These are phyloP conservation scores for human DNA, from an alignment of 2,113 vertebrate species.

Conservation along the genomic window GRCh38 chr3:106982001-106982500, in stretches of 20 bases:
- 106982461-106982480: constrained; percentile 3
- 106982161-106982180: not conserved
- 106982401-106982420: not conserved
- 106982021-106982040: not conserved
- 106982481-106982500: not conserved
- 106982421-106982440: not conserved
- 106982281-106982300: constrained; percentile 24
- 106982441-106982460: not conserved
- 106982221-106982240: not conserved
- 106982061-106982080: not conserved
- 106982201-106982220: not conserved
- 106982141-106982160: not conserved
- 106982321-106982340: not conserved
- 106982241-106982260: not conserved
- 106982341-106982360: not conserved
- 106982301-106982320: not conserved
- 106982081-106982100: not conserved
- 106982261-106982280: not conserved
- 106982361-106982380: not conserved
- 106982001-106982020: not conserved
- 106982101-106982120: not conserved
- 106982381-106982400: not conserved
- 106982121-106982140: not conserved
- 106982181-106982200: not conserved
- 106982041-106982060: not conserved